phyloP scores from a whole-genome alignment of 1,140 invertebrate genomes.

The Zaprionus vittiger region DNA sequence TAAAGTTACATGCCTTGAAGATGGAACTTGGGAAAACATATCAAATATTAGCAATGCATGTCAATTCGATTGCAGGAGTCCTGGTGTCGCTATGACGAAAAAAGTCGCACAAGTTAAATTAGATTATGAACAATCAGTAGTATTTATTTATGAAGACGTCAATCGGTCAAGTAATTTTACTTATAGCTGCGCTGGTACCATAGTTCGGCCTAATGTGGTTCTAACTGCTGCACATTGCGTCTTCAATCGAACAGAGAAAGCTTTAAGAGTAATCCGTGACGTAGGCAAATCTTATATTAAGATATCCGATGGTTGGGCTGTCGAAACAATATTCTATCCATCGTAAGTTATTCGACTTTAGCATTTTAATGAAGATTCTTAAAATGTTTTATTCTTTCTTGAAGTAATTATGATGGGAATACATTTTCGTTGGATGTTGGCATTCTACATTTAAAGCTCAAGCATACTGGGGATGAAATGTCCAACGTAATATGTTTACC shows the following conservation, averaged over 20 bases:
- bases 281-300: neutral
- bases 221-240: constrained; percentile 44
- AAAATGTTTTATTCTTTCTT: neutral
- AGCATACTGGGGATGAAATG: neutral
- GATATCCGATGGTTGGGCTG: neutral
- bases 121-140: neutral
- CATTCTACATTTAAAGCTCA: neutral
- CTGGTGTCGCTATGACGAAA: rapidly evolving
- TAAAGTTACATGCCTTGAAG: neutral
- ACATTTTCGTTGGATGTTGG: neutral
- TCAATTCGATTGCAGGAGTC: neutral
- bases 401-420: neutral
- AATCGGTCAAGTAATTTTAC: neutral
- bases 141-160: neutral
- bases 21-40: constrained; percentile 23
- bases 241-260: too few relatives aligned
- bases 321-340: neutral
- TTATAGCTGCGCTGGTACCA: constrained; percentile 10
- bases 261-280: neutral
- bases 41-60: neutral
- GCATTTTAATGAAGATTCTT: too few relatives aligned
- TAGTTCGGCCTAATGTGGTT: constrained; percentile 12
- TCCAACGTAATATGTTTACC: neutral
- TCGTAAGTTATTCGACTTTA: neutral
- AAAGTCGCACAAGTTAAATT: rapidly evolving